These are phyloP conservation scores for Muraenolepis orangiensis DNA, from an alignment of 2,797 vertebrate genomes.

Conservation along the genomic window DNA sequence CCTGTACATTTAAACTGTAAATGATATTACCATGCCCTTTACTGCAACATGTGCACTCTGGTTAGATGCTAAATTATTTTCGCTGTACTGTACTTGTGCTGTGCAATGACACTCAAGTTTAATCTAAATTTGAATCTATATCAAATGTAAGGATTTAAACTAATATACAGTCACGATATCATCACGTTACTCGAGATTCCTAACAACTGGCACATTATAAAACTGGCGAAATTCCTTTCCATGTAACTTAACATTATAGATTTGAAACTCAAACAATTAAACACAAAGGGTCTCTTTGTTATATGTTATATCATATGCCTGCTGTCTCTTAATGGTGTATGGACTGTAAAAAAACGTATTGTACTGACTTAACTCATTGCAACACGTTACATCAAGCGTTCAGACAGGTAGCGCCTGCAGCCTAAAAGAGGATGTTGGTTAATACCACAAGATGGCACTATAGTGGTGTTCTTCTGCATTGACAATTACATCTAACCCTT, in stretches of 20 bases:
- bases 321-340: background rate
- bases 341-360: background rate
- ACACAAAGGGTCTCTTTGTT: background rate
- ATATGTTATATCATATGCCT: background rate
- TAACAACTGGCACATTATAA: background rate
- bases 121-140: background rate
- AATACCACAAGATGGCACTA: constrained; percentile 56
- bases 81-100: too few relatives aligned
- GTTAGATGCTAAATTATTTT: too few relatives aligned
- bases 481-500: too few relatives aligned
- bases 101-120: too few relatives aligned
- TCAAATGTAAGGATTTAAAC: background rate
- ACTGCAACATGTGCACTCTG: too few relatives aligned
- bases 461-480: constrained; percentile 11
- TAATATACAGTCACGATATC: background rate
- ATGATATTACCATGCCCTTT: too few relatives aligned
- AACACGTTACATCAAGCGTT: background rate
- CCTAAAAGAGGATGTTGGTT: background rate
- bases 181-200: background rate
- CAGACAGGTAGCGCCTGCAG: background rate
- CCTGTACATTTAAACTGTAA: too few relatives aligned
- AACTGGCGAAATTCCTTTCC: background rate
- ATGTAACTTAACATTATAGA: background rate
- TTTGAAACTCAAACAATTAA: background rate
- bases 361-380: background rate